Conservation (phyloP, 2,113 vertebrate species). For the Noturus placidus region DNA sequence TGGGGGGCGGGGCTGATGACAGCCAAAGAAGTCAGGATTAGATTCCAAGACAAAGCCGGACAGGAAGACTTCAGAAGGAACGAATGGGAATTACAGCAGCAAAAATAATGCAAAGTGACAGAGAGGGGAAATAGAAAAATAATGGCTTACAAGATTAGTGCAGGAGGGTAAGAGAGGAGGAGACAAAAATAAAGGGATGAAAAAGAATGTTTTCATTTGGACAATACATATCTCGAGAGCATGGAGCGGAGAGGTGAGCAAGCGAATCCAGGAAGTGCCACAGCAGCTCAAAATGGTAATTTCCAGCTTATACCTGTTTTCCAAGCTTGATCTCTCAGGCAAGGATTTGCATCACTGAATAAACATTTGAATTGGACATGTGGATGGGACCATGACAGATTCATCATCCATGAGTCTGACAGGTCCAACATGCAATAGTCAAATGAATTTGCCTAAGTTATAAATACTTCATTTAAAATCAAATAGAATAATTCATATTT, state of each 20-base stretch:
- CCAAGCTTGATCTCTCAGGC: conserved; percentile 49
- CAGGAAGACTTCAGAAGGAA: conserved; percentile 92
- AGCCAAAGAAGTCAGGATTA: conserved; percentile 87
- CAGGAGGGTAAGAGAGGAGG: conserved; percentile 69
- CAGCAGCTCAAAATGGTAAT: conserved; percentile 69
- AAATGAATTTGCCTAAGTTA: conserved; percentile 47
- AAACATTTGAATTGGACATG: conserved; percentile 68
- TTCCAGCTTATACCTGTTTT: conserved; percentile 69
- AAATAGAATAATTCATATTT: conserved; percentile 30
- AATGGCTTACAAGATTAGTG: conserved; percentile 83
- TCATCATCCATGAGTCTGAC: conserved; percentile 64
- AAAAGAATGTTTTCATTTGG: conserved; percentile 86
- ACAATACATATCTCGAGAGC: conserved; percentile 72
- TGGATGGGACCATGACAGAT: conserved; percentile 68
- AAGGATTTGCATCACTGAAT: conserved; percentile 70
- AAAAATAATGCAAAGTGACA: conserved; percentile 93
- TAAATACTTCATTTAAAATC: conserved; percentile 48
- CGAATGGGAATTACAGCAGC: conserved; percentile 92
- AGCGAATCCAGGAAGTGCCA: conserved; percentile 69
- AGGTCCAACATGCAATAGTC: conserved; percentile 61
- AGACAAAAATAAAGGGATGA: conserved; percentile 68
- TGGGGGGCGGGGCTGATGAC: conserved; percentile 72
- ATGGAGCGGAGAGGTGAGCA: conserved; percentile 55
- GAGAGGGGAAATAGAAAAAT: conserved; percentile 93
- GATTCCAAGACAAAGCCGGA: conserved; percentile 81